Conservation (phyloP, 2,797 vertebrate species). For the Kryptolebias ocellatus region DNA sequence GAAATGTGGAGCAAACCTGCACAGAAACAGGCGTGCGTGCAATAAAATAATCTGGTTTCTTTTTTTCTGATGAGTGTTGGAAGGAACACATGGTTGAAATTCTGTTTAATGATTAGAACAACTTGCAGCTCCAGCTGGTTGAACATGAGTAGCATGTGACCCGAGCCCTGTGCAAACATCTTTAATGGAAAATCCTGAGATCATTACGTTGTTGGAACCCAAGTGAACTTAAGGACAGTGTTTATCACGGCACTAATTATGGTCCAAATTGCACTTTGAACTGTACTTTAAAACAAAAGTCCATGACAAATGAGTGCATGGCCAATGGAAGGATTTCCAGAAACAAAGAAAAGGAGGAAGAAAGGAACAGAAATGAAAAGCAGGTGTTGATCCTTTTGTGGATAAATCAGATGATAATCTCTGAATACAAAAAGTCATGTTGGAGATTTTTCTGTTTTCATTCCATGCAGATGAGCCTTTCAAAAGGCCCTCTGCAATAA, state of each 20-base stretch:
- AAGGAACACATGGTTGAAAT: too few species aligned
- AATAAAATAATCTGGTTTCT: too few species aligned
- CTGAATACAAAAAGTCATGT: conserved; percentile 16
- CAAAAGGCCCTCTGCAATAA: conserved; percentile 17
- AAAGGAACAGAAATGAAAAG: conserved; percentile 22
- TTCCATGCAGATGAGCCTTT: conserved; percentile 19
- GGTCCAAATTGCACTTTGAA: not conserved
- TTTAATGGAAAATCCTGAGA: not conserved
- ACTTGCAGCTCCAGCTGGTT: not conserved
- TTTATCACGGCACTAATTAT: not conserved
- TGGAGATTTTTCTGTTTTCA: conserved; percentile 9
- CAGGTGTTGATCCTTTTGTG: conserved; percentile 12
- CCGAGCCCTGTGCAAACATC: not conserved
- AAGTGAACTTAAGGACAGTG: not conserved
- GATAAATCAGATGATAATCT: conserved; percentile 12
- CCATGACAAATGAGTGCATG: conserved; percentile 8
- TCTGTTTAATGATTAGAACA: not conserved
- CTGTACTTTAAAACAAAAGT: not conserved
- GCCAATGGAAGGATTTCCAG: not conserved
- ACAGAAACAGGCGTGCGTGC: too few species aligned
- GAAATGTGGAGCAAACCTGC: too few species aligned
- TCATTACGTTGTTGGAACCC: not conserved
- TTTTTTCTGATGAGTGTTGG: too few species aligned
- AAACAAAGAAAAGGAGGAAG: conserved; percentile 1
- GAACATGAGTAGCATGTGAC: not conserved